A percentile compares a stretch with the other conserved stretches of the same genome.
These are phyloP conservation scores for Pissodes strobi DNA, from an alignment of 1,140 invertebrate genomes.

Conservation along the genomic window DNA sequence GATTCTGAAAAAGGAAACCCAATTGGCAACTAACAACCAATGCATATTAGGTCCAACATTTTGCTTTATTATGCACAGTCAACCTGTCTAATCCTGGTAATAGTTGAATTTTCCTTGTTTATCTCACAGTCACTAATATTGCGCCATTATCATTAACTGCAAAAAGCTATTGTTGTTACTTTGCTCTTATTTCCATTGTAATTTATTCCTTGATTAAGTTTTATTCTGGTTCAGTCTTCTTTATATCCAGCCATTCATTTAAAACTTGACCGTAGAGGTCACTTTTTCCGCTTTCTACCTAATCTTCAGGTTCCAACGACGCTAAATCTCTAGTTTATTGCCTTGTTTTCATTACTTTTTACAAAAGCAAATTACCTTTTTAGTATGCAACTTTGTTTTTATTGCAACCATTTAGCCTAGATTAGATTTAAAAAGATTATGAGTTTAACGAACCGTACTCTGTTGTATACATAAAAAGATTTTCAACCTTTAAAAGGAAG, in stretches of 20 bases:
- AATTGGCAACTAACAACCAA: no score
- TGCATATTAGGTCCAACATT: no score
- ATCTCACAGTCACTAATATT: background rate
- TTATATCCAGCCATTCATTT: background rate
- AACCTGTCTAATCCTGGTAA: no score
- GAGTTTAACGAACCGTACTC: conserved; percentile 28
- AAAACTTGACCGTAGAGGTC: background rate
- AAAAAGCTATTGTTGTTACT: background rate
- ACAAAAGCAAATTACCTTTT: conserved; percentile 32
- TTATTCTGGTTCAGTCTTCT: background rate
- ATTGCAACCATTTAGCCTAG: conserved; percentile 29
- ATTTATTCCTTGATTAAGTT: background rate
- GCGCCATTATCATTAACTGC: background rate
- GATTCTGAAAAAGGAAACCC: no score
- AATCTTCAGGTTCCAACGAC: conserved; percentile 8
- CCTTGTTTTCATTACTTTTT: conserved; percentile 23
- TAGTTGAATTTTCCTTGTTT: conserved; percentile 13
- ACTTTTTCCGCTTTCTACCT: conserved; percentile 18
- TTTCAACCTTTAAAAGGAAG: no score
- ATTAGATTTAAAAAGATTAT: conserved; percentile 29
- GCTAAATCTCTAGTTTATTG: conserved; percentile 21
- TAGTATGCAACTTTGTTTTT: conserved; percentile 33
- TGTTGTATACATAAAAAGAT: no score
- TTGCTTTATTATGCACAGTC: no score
- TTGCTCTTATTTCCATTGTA: background rate